Evolutionary conservation across 2,888 invertebrate genomes (phyloP).

Genomic region (Watsonalla cultraria): DNA sequence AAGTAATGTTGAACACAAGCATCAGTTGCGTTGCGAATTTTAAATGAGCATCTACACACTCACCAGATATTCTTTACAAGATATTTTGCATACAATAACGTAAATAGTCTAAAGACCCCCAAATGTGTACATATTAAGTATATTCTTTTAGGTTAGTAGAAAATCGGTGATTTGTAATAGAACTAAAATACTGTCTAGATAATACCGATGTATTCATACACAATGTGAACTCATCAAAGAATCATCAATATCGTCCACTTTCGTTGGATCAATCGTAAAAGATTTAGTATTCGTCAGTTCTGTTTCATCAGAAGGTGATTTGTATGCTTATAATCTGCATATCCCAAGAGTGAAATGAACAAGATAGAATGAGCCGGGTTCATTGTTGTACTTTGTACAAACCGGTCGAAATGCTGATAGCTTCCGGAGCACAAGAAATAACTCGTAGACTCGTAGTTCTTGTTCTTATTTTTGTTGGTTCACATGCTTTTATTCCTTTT

Average conservation of each 20-base stretch:
- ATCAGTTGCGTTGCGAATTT: no score
- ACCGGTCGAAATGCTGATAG: conserved; percentile 67
- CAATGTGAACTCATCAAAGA: no score
- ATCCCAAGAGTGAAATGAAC: conserved; percentile 31
- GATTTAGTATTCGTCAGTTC: not conserved
- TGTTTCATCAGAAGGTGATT: conserved; percentile 18
- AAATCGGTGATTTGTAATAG: no score
- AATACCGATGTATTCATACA: no score
- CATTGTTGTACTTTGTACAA: conserved; percentile 38
- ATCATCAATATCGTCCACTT: no score
- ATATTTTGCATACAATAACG: no score
- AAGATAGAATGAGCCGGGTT: conserved; percentile 33
- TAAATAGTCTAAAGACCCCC: no score
- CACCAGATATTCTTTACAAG: no score
- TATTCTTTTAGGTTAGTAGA: no score
- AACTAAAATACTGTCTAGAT: no score
- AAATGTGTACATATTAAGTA: no score
- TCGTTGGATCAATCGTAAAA: not conserved
- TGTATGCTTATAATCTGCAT: conserved; percentile 24
- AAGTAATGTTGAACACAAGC: not conserved
- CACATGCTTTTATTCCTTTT: conserved; percentile 54
- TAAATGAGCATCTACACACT: no score
- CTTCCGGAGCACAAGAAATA: conserved; percentile 64
- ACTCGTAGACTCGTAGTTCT: conserved; percentile 49
- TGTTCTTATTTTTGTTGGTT: conserved; percentile 57